Conservation (phyloP, 2,113 vertebrate species). For the Perca schrenkii region DNA sequence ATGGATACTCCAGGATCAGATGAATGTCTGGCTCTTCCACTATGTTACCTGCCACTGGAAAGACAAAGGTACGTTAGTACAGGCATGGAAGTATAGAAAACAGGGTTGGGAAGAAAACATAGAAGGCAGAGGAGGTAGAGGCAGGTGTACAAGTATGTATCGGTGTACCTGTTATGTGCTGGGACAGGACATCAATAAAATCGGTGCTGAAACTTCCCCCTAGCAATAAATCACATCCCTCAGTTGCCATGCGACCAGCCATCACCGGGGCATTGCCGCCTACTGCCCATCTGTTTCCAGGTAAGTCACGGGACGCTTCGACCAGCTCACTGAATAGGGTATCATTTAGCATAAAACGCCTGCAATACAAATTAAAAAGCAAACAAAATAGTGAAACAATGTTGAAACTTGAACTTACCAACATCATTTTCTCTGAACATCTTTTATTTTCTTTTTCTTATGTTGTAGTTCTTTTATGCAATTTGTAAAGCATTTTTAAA, state of each 20-base stretch:
- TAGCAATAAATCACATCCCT: constrained; percentile 88
- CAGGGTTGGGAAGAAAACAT: neutral
- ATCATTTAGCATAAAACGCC: constrained; percentile 85
- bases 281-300: constrained; percentile 87
- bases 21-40: constrained; percentile 88
- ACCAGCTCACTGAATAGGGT: constrained; percentile 87
- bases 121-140: neutral
- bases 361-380: constrained; percentile 47
- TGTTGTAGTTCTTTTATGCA: neutral
- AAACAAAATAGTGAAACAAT: neutral
- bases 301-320: constrained; percentile 84
- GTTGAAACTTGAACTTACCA: neutral
- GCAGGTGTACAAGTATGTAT: neutral
- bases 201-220: constrained; percentile 87
- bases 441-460: neutral
- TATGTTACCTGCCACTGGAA: constrained; percentile 84
- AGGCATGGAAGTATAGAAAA: neutral
- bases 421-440: neutral
- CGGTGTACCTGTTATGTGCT: constrained; percentile 83
- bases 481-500: neutral
- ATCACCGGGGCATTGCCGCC: constrained; percentile 89
- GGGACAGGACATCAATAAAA: constrained; percentile 83
- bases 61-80: neutral
- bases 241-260: constrained; percentile 86
- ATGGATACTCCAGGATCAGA: constrained; percentile 87